Conservation (phyloP, 2,113 vertebrate species). For the Regulus satrapa region DNA sequence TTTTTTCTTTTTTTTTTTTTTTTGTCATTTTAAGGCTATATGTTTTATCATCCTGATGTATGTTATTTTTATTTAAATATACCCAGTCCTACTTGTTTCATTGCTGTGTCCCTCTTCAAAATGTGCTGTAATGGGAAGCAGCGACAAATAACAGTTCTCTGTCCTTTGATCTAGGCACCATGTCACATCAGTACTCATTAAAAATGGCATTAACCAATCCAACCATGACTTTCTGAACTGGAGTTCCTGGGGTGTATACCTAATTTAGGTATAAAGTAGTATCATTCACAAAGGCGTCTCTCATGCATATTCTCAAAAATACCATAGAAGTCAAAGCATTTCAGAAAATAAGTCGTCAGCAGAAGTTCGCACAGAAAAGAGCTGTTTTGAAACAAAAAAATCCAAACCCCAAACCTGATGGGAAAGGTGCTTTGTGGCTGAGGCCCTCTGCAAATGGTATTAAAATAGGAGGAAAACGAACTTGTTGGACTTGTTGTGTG, state of each 20-base stretch:
- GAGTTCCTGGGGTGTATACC: not conserved
- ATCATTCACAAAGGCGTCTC: not conserved
- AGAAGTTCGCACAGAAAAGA: not conserved
- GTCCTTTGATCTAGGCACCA: conserved; percentile 22
- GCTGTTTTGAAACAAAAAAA: not conserved
- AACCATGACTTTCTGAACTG: conserved; percentile 19
- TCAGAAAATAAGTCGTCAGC: not conserved
- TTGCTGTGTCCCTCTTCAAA: not conserved
- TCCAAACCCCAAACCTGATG: not conserved
- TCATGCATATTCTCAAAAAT: not conserved
- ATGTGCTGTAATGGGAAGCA: not conserved
- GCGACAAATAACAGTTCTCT: not conserved
- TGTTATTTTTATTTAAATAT: not conserved
- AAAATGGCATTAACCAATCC: not conserved
- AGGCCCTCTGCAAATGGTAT: not conserved
- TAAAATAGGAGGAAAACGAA: conserved; percentile 14
- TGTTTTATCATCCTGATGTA: not conserved
- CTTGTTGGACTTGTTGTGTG: conserved; percentile 39
- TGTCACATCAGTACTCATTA: conserved; percentile 7
- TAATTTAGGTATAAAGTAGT: not conserved
- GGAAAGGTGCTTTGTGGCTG: not conserved
- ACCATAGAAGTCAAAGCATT: not conserved
- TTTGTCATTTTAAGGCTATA: not conserved
- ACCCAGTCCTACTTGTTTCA: not conserved
- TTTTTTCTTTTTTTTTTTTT: not conserved